phyloP scores from a whole-genome alignment of 2,113 vertebrate genomes.

The Ardeotis arabs region DNA sequence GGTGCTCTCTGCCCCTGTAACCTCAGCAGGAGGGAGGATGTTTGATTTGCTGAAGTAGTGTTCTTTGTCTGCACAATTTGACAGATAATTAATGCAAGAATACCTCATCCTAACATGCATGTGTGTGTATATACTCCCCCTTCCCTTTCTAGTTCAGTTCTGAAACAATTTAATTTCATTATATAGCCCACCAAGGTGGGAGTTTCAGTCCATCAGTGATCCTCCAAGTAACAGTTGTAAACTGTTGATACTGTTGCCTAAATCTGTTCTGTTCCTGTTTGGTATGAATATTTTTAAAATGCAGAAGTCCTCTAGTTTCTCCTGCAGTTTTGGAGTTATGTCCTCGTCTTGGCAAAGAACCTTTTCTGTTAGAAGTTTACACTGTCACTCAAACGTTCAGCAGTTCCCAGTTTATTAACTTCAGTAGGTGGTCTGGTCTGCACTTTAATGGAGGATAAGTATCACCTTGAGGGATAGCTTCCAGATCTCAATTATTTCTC shows the following conservation, averaged over 20 bases:
- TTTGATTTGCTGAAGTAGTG: not conserved
- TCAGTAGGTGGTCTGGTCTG: not conserved
- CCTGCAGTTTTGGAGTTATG: not conserved
- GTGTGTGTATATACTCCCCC: accelerated
- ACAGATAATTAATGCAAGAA: not conserved
- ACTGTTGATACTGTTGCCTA: not conserved
- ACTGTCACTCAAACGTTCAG: not conserved
- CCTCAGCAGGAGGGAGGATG: not conserved
- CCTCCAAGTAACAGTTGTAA: not conserved
- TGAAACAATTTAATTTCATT: not conserved
- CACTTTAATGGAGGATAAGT: not conserved
- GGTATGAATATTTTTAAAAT: not conserved
- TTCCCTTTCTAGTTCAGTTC: not conserved
- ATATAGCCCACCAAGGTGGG: not conserved
- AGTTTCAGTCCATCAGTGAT: not conserved
- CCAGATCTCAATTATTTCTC: not conserved
- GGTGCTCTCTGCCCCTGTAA: not conserved
- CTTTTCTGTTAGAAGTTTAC: not conserved
- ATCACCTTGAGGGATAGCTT: not conserved
- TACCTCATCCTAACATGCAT: not conserved
- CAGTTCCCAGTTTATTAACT: not conserved
- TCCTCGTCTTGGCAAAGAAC: not conserved
- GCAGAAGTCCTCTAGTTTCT: constrained; percentile 10
- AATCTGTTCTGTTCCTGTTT: not conserved
- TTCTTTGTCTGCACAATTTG: not conserved